Evolutionary conservation across 2,797 vertebrate species (phyloP), one percentile per base, ranked within the genome.

Genomic region (Chromis chromis): DNA sequence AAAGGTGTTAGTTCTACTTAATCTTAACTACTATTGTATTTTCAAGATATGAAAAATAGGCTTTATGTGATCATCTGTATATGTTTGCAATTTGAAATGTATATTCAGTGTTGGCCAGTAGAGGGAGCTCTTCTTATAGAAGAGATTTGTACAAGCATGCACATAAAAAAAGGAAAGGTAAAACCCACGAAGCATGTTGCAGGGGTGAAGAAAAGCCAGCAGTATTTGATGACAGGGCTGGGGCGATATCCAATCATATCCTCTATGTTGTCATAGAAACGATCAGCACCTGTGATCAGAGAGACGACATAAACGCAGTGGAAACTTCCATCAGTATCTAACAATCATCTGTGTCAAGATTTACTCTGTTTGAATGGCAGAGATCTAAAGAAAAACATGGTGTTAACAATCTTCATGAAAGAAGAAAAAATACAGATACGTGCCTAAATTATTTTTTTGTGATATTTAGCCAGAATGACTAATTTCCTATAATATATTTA

Each of bases 221-320:
- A 99, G 86, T 97, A 99, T 73, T 98, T 99, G 86, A 99, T 96
- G 76, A 97, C 16, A 33, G 96, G 79, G 83, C 94, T 91, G 0
- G 98, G 98, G 4, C 96, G 92, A 79, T 98, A 98, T 4, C 98
- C 97, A 16, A 99, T 98, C 98, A 99, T 99, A 63, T 99, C 96
- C 86, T 98, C 96, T 7, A 99, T 95, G 87, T 99, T 98, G 87
- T 96, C 94, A 6, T 98, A 99, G 92, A 98, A 99, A 88, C 95
- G 96, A 65, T 96, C 92, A 0, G 96, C 97, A 85, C 97, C 98
- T 99, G 61, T 17, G 62, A 66, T 54, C 25, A 65, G 22, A 67
- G 54, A 75, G 22, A 75, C 13, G n/a, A 75, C 9, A n/a, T 27
- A 65, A 46, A 69, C 1, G 11, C 16, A 49, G 39, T 2, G 42